Percentiles rank a stretch among this genome's conserved stretches.
phyloP scores from a whole-genome alignment of 2,797 vertebrate species.

The Hydrocynus forskahlii region DNA sequence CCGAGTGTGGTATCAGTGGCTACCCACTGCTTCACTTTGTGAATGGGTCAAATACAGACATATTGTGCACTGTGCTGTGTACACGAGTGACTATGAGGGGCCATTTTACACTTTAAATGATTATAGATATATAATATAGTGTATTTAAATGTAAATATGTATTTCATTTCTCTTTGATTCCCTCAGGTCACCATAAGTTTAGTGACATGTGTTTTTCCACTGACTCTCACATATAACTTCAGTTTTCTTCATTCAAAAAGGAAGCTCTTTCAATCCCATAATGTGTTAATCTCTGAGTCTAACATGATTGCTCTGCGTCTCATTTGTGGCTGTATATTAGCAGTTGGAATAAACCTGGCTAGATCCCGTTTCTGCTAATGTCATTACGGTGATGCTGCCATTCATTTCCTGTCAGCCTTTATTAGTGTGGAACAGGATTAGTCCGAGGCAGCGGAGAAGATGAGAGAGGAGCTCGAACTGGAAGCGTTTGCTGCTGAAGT shows the following conservation, averaged over 20 bases:
- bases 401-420: constrained; percentile 55
- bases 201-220: not conserved
- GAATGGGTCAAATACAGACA: no score
- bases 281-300: constrained; percentile 48
- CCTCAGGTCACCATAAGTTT: constrained; percentile 19
- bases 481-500: constrained; percentile 46
- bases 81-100: no score
- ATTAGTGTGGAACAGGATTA: constrained; percentile 60
- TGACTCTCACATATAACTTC: constrained; percentile 15
- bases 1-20: no score
- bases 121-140: no score
- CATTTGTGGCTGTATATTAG: constrained; percentile 57
- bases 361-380: constrained; percentile 54
- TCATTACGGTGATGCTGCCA: constrained; percentile 48
- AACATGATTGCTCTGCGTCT: constrained; percentile 49
- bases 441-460: constrained; percentile 38
- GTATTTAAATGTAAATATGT: no score
- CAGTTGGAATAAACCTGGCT: constrained; percentile 48
- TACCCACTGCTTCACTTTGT: no score
- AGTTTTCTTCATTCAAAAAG: constrained; percentile 26
- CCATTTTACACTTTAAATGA: no score
- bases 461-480: constrained; percentile 36
- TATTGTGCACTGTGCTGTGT: no score
- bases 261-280: constrained; percentile 43
- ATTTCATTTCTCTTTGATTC: not conserved